phyloP scores from a whole-genome alignment of 2,888 invertebrate genomes.

The Lasiommata megera region DNA sequence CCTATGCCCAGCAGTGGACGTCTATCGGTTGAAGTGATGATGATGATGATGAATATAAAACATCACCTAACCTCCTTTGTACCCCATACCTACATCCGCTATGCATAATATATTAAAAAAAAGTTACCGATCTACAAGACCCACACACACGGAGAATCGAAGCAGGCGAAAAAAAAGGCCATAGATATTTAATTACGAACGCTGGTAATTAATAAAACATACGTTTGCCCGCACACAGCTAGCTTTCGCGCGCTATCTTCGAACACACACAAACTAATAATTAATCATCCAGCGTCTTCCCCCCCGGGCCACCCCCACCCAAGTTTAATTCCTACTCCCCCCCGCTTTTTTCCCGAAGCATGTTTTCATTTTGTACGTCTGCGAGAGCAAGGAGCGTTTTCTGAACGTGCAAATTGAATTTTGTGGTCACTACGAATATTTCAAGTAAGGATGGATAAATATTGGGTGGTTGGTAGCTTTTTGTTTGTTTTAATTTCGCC shows the following conservation, averaged over 20 bases:
- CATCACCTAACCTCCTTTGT: no score
- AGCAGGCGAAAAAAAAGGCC: constrained; percentile 16
- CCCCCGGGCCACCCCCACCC: constrained; percentile 46
- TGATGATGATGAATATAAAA: no score
- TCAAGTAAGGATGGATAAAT: constrained; percentile 55
- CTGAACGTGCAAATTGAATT: constrained; percentile 75
- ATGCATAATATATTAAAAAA: no score
- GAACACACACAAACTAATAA: constrained; percentile 80
- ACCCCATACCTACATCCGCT: no score
- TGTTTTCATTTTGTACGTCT: constrained; percentile 76
- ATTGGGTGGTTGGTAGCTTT: constrained; percentile 54
- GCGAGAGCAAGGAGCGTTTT: constrained; percentile 45
- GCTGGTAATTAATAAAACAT: constrained; percentile 34
- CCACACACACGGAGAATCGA: constrained; percentile 2
- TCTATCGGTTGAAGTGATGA: no score
- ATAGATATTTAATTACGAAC: constrained; percentile 36
- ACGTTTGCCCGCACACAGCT: constrained; percentile 30
- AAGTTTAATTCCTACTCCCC: constrained; percentile 75
- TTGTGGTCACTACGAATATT: constrained; percentile 77
- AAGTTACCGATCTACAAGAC: background rate
- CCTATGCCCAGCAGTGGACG: no score
- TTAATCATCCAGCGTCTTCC: constrained; percentile 77
- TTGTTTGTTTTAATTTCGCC: constrained; percentile 22
- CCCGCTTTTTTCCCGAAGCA: constrained; percentile 62
- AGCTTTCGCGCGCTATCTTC: constrained; percentile 45